A percentile compares a stretch with the other conserved stretches of the same genome.
Conservation (phyloP, 1,140 invertebrate genomes). For the Aphelenchoides fujianensis region DNA sequence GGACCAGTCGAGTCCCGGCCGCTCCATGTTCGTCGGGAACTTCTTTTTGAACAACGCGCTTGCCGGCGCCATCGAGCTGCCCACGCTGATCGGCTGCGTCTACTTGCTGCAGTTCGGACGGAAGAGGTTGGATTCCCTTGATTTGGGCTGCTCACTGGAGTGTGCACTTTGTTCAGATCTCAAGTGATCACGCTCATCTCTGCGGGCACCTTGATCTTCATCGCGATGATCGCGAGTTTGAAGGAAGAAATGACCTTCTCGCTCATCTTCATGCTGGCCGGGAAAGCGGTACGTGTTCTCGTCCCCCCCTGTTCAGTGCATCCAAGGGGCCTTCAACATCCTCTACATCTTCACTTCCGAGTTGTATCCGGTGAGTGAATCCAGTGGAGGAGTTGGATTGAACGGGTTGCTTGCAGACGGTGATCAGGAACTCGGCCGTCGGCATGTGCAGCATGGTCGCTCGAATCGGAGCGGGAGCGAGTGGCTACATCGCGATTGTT, state of each 20-base stretch:
- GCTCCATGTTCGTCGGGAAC: constrained; percentile 57
- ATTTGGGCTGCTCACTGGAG: no score
- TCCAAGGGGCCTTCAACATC: constrained; percentile 62
- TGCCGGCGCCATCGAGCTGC: constrained; percentile 59
- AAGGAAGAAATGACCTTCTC: constrained; percentile 54
- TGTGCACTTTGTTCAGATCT: no score
- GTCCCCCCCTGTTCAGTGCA: no score
- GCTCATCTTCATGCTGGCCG: constrained; percentile 58
- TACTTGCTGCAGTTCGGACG: constrained; percentile 54
- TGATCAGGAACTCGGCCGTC: constrained; percentile 54
- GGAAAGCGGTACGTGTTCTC: no score
- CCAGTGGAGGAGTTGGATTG: no score
- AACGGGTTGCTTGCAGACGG: no score
- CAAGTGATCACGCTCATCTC: constrained; percentile 58
- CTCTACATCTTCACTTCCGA: constrained; percentile 62
- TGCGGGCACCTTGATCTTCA: constrained; percentile 51
- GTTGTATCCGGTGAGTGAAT: constrained; percentile 59
- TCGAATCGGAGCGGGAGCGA: constrained; percentile 51
- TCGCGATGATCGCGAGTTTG: constrained; percentile 48
- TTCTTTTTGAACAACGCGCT: constrained; percentile 62
- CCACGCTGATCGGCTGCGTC: constrained; percentile 57
- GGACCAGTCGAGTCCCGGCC: constrained; percentile 54
- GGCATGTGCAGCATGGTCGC: constrained; percentile 50
- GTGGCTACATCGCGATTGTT: constrained; percentile 54
- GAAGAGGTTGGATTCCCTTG: constrained; percentile 36